Conservation (phyloP, 2,113 vertebrate genomes). For the Sardina pilchardus region DNA sequence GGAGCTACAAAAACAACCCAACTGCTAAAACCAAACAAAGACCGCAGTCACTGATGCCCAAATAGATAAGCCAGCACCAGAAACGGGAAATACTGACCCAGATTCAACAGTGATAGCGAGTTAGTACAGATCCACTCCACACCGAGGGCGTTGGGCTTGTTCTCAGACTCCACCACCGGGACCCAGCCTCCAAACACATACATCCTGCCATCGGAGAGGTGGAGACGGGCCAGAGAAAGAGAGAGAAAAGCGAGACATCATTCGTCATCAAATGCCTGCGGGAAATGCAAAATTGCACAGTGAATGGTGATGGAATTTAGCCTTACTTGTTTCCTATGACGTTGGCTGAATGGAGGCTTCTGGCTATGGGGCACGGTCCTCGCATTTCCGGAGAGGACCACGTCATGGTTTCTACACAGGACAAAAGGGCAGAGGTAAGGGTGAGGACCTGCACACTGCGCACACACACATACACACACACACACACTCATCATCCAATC, state of each 20-base stretch:
- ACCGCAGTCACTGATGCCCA: no score
- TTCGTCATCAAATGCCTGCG: neutral
- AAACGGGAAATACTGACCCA: slow-evolving; percentile 77
- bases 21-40: no score
- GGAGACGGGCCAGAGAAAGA: slow-evolving; percentile 45
- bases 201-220: slow-evolving; percentile 76
- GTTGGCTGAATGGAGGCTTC: slow-evolving; percentile 93
- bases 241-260: neutral
- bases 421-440: slow-evolving; percentile 41
- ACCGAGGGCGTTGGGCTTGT: slow-evolving; percentile 69
- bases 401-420: slow-evolving; percentile 86
- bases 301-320: neutral
- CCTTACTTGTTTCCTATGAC: slow-evolving; percentile 94
- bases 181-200: slow-evolving; percentile 97
- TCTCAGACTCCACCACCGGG: slow-evolving; percentile 76
- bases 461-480: no score
- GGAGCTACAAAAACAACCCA: no score
- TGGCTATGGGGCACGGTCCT: slow-evolving; percentile 83
- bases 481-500: neutral
- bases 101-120: slow-evolving; percentile 84
- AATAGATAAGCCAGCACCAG: no score
- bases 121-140: slow-evolving; percentile 91
- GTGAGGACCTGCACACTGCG: neutral
- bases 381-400: slow-evolving; percentile 87
- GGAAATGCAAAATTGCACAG: neutral